Percentiles rank a stretch among this genome's conserved stretches.
phyloP scores from a whole-genome alignment of 2,797 vertebrate species.

The Molossus alvarezi region DNA sequence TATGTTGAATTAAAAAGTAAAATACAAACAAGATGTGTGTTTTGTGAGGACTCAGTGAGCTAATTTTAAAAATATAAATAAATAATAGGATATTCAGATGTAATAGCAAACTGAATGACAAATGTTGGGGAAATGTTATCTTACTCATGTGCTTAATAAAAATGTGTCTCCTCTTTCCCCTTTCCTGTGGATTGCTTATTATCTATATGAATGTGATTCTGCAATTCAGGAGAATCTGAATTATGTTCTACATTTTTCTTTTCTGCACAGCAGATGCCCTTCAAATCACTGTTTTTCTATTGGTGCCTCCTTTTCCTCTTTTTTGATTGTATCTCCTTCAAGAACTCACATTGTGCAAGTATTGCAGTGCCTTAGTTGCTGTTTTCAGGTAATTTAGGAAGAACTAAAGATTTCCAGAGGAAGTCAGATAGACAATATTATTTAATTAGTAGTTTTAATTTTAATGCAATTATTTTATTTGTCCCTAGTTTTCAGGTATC shows the following conservation, averaged over 20 bases:
- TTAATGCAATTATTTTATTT: neutral
- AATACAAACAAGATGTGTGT: neutral
- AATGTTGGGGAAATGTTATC: neutral
- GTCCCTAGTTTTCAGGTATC: constrained; percentile 33
- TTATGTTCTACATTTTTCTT: neutral
- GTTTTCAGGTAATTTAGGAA: constrained; percentile 64
- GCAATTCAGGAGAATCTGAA: neutral
- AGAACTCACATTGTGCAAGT: neutral
- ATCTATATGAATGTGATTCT: neutral
- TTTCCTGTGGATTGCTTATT: neutral
- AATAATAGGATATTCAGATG: constrained; percentile 30
- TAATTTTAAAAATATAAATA: constrained; percentile 49
- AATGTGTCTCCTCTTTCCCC: neutral
- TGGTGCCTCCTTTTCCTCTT: neutral
- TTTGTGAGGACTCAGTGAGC: constrained; percentile 15
- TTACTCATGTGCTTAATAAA: constrained; percentile 7
- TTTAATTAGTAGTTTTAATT: constrained; percentile 61
- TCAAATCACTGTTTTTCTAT: neutral
- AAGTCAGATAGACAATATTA: constrained; percentile 46
- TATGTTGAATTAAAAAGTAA: constrained; percentile 38
- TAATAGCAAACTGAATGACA: constrained; percentile 22
- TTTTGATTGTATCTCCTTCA: neutral
- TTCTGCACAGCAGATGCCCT: neutral
- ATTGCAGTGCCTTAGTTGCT: constrained; percentile 41
- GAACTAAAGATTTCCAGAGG: constrained; percentile 52